Base-by-base conservation (phyloP, 2,113 vertebrate genomes). In the Dendrocopos noguchii region DNA sequence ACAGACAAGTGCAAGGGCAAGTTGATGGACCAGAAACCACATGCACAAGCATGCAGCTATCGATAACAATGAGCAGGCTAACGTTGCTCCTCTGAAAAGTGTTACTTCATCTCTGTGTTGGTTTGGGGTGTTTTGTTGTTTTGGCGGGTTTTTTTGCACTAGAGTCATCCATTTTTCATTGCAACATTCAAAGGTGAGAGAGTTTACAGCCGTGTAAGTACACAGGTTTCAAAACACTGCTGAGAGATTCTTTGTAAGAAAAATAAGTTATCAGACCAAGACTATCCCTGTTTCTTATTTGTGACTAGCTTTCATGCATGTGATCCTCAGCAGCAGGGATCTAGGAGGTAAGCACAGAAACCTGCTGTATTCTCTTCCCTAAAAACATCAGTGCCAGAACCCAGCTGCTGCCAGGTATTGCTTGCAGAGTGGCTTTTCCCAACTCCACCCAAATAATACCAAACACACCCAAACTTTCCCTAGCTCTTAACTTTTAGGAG, bases 381-480 rank as follows among this genome's bases (percentile, higher is more conserved):
- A 17, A 63, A 44, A 85, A 31, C 0, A 0, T 10, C 0, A 0
- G 6, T 16, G 31, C 15, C 0, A 1, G 39, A 14, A 50, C 18
- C 21, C 1, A 0, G 27, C 24, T 0, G 2, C 52, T 78, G 47
- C 22, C 7, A 2, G 60, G 8, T 7, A 12, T 2, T 1, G 6
- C 53, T 80, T 33, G 28, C 65, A 39, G 15, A 33, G 31, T 3
- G 2, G 9, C 31, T 67, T 34, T 64, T 53, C 64, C n/a, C 21
- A 44, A 21, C 1, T 0, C n/a, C 25, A 14, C 21, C 77, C 12
- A 57, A n/a, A 61, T 61, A 81, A 22, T 2, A 60, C 14, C n/a
- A 18, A 17, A n/a, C 6, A 5, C 28, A 9, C 46, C 33, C 44
- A 16, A 46, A 22, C 36, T 8, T 27, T 13, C 29, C 33, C 36